Base-by-base conservation (phyloP, 2,797 vertebrate genomes). In the Pogoniulus pusillus region DNA sequence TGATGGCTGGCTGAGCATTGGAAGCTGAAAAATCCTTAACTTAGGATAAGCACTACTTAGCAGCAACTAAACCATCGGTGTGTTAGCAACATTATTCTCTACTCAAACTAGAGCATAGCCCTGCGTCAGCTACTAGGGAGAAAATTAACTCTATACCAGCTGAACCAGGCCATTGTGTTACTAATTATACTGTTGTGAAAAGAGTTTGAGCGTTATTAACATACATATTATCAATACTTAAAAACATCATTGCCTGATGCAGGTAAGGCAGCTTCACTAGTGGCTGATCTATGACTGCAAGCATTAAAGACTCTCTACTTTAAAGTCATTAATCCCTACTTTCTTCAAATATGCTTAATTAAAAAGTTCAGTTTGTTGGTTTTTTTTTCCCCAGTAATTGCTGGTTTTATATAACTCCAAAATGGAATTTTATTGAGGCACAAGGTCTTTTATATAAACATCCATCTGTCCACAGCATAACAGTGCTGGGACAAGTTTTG, bases 261-360 rank as follows among this genome's bases (percentile, higher is more conserved):
- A 83, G 85, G 85, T 89, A 82, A 65, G 91, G 84, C 60, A 82
- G 91, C 66, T 93, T 94, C 87, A 47, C 81, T 85, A 75, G 80
- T 79, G 76, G 84, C 74, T 91, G 96, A 94, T 92, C 87, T 78
- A 64, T 94, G 87, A 72, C 91, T 63, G 45, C 92, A 87, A 93
- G 77, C 87, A 85, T 94, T 96, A 95, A 96, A 96, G 89, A 84
- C 72, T 74, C 66, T 85, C 73, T 92, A 85, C 87, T 96, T 94
- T 88, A 91, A 85, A 94, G 78, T 91, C 93, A 94, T 96, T 97
- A 93, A 96, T 97, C 96, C 92, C 70, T 91, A 84, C 91, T 96
- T 95, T 95, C 93, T 97, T 96, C 1, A 2, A 96, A 94, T 94
- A 80, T 2, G 0, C 96, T 96, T 97, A 96, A 97, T 97, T 97